Percentiles rank a stretch among this genome's conserved stretches.
These are phyloP conservation scores for Seladonia tumulorum DNA, from an alignment of 2,888 invertebrate genomes.

Conservation along the genomic window DNA sequence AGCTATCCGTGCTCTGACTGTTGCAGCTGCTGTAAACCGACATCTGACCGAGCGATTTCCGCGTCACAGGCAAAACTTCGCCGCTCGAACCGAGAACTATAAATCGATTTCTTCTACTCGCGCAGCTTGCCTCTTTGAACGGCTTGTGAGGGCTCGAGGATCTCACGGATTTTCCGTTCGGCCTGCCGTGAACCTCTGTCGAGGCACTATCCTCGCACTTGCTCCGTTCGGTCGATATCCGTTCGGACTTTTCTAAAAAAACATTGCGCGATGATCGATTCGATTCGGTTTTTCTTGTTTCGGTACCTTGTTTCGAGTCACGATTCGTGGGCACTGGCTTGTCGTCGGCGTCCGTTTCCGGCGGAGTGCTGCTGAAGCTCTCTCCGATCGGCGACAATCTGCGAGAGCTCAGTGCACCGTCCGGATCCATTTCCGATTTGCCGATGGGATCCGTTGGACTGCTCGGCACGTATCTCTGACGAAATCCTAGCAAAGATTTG, in stretches of 20 bases:
- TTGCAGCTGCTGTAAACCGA: slow-evolving; percentile 81
- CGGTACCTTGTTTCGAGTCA: slow-evolving; percentile 37
- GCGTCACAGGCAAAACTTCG: slow-evolving; percentile 89
- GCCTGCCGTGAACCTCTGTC: slow-evolving; percentile 72
- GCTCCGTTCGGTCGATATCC: slow-evolving; percentile 17
- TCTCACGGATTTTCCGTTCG: slow-evolving; percentile 76
- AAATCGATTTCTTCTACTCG: slow-evolving; percentile 88
- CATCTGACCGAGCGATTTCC: slow-evolving; percentile 84
- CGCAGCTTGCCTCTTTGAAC: slow-evolving; percentile 65
- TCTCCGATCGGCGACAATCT: slow-evolving; percentile 91
- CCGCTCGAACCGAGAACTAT: slow-evolving; percentile 92
- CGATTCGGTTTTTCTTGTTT: neutral
- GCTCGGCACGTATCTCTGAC: slow-evolving; percentile 85
- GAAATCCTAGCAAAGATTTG: slow-evolving; percentile 92
- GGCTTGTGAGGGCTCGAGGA: slow-evolving; percentile 69
- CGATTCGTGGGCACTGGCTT: slow-evolving; percentile 49
- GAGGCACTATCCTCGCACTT: slow-evolving; percentile 37
- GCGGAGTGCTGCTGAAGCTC: slow-evolving; percentile 89
- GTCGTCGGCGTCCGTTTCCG: slow-evolving; percentile 86
- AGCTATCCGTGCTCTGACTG: slow-evolving; percentile 82
- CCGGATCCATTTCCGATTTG: slow-evolving; percentile 70
- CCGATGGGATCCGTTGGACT: slow-evolving; percentile 74
- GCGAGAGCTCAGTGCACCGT: slow-evolving; percentile 72
- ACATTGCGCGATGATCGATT: neutral
- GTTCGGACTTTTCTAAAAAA: slow-evolving; percentile 41